phyloP scores from a whole-genome alignment of 2,113 vertebrate species.

The Camelus dromedarius region DNA sequence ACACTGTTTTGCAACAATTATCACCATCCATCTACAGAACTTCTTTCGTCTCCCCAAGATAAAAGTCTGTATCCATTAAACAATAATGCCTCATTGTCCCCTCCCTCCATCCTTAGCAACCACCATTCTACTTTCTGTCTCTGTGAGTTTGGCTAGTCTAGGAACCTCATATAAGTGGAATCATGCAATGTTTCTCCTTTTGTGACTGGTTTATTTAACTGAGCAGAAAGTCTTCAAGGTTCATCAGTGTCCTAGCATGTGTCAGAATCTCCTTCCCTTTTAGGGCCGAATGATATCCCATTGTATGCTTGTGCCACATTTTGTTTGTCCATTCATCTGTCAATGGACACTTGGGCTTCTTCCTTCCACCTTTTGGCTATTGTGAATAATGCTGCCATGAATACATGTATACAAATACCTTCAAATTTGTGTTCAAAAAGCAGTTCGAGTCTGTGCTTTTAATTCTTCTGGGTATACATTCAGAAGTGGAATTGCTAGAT shows the following conservation, averaged over 20 bases:
- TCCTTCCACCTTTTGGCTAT: not conserved
- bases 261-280: not conserved
- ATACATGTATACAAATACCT: not conserved
- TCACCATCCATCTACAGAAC: too few relatives aligned
- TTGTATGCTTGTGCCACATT: too few relatives aligned
- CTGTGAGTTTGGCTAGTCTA: not conserved
- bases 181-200: not conserved
- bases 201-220: not conserved
- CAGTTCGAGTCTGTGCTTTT: not conserved
- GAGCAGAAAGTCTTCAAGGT: not conserved
- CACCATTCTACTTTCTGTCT: not conserved
- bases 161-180: not conserved
- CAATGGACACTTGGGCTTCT: not conserved
- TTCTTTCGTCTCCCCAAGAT: not conserved
- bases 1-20: not conserved
- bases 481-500: not conserved
- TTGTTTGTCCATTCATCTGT: not conserved
- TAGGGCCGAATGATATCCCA: not conserved
- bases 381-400: not conserved
- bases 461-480: not conserved
- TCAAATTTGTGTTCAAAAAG: too few relatives aligned
- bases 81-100: too few relatives aligned
- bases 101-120: not conserved
- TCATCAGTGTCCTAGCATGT: not conserved
- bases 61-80: not conserved